phyloP scores from a whole-genome alignment of 2,113 vertebrate genomes.

The Kryptolebias marmoratus region DNA sequence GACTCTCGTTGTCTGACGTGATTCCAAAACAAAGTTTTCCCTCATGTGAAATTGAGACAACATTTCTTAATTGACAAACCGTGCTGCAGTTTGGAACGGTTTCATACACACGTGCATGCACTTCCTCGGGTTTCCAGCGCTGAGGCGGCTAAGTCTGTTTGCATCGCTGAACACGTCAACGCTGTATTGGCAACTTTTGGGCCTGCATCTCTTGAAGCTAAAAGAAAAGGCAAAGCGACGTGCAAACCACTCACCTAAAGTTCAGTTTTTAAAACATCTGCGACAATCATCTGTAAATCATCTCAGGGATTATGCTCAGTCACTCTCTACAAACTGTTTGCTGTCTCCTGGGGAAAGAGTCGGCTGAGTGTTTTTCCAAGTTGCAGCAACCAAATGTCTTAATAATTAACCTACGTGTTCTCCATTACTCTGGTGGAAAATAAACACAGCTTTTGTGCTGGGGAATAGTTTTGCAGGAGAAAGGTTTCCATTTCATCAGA shows the following conservation, averaged over 20 bases:
- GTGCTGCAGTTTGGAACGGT: slow-evolving; percentile 41
- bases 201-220: slow-evolving; percentile 24
- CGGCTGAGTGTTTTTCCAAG: slow-evolving; percentile 5
- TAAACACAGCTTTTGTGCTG: not conserved
- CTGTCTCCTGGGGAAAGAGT: slow-evolving; percentile 3
- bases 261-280: slow-evolving; percentile 11
- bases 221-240: slow-evolving; percentile 17
- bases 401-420: not conserved
- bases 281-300: slow-evolving; percentile 21
- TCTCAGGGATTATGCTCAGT: not conserved
- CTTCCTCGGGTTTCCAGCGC: slow-evolving; percentile 49
- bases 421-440: not conserved
- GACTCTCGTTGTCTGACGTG: slow-evolving; percentile 34
- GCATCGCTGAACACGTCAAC: slow-evolving; percentile 31
- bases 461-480: not conserved
- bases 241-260: slow-evolving; percentile 16
- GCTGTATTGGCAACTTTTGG: slow-evolving; percentile 47
- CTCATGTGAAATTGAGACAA: slow-evolving; percentile 34
- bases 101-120: slow-evolving; percentile 58
- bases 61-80: slow-evolving; percentile 39
- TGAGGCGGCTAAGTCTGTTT: slow-evolving; percentile 43
- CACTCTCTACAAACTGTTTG: not conserved
- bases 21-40: slow-evolving; percentile 45
- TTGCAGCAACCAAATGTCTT: not conserved
- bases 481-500: too few relatives aligned